Conservation (phyloP, 2,888 invertebrate genomes). For the Abscondita cerata region DNA sequence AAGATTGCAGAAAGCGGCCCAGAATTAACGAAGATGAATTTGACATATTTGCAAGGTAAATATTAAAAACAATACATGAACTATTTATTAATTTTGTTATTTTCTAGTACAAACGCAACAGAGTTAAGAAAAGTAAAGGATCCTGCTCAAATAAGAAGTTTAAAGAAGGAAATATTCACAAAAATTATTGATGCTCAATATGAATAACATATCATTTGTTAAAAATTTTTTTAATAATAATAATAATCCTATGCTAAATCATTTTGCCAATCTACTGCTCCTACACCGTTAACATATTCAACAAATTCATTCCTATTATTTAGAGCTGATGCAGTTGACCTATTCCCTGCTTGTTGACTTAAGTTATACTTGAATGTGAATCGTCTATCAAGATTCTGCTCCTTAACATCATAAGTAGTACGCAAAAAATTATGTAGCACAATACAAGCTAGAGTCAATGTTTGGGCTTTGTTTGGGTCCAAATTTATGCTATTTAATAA, state of each 20-base stretch:
- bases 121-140: not conserved
- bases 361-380: slow-evolving; percentile 1
- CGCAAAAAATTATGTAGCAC: not conserved
- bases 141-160: not conserved
- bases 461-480: not conserved
- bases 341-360: not conserved
- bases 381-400: not conserved
- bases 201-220: not conserved
- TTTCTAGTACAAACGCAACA: not conserved
- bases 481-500: slow-evolving; percentile 9
- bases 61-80: not conserved
- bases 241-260: not conserved
- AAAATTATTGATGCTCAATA: slow-evolving; percentile 4
- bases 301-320: not conserved
- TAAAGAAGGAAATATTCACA: not conserved
- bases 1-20: not conserved
- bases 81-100: not conserved
- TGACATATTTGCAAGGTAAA: not conserved
- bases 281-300: not conserved
- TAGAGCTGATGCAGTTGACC: not conserved
- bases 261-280: not conserved
- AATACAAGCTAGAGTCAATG: slow-evolving; percentile 1
- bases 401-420: slow-evolving; percentile 1
- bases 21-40: slow-evolving; percentile 1
- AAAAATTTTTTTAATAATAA: not conserved